Conservation (phyloP, 2,888 invertebrate genomes). For the Epirrita christyi region DNA sequence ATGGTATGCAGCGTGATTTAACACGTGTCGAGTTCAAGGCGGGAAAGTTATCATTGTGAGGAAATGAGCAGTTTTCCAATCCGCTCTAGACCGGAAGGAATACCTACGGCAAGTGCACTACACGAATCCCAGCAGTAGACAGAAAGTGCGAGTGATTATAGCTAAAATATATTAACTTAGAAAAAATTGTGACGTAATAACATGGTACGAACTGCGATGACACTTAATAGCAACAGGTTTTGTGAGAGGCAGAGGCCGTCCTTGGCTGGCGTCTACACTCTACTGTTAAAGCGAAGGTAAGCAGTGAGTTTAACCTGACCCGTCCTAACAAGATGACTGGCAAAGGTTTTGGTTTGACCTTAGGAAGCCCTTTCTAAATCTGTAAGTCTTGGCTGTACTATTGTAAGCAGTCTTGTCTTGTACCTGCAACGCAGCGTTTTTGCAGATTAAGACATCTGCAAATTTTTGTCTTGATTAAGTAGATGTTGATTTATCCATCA, state of each 20-base stretch:
- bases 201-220: conserved; percentile 26
- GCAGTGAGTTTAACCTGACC: conserved; percentile 22
- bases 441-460: too few species aligned
- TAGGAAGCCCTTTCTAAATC: neutral
- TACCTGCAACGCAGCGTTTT: too few species aligned
- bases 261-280: conserved; percentile 38
- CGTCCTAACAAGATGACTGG: conserved; percentile 15
- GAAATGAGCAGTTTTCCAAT: too few species aligned
- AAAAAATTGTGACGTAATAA: conserved; percentile 27
- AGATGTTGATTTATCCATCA: too few species aligned
- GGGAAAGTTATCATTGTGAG: too few species aligned
- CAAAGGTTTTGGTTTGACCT: neutral
- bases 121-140: too few species aligned
- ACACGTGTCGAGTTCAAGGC: too few species aligned
- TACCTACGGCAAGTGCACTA: too few species aligned
- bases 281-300: conserved; percentile 28
- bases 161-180: neutral
- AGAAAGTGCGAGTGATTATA: too few species aligned
- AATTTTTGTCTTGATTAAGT: too few species aligned
- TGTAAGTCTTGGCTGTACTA: neutral
- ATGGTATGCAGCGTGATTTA: conserved; percentile 1
- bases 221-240: conserved; percentile 35
- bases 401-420: too few species aligned
- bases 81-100: too few species aligned
- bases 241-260: conserved; percentile 46